Conservation (phyloP, 2,888 invertebrate genomes). For the Augochlorella aurata region DNA sequence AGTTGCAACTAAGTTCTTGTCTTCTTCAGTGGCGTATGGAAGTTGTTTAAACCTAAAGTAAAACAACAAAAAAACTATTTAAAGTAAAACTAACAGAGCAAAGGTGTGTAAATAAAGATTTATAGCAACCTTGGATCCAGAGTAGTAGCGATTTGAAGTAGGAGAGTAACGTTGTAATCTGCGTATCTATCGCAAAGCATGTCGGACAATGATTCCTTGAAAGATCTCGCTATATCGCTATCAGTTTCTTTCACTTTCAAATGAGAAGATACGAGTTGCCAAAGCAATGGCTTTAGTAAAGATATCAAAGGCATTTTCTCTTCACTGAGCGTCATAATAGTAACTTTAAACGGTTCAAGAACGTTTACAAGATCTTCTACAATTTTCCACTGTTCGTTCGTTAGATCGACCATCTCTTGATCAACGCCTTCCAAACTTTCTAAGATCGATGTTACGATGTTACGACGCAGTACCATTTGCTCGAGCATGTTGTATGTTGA, state of each 20-base stretch:
- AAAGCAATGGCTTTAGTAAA: slow-evolving; percentile 82
- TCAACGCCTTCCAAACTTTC: slow-evolving; percentile 78
- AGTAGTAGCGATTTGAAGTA: slow-evolving; percentile 82
- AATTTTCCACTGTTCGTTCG: slow-evolving; percentile 81
- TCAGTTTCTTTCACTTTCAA: slow-evolving; percentile 80
- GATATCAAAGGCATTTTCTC: slow-evolving; percentile 83
- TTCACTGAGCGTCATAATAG: slow-evolving; percentile 82
- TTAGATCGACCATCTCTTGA: slow-evolving; percentile 75
- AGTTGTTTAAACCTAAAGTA: slow-evolving; percentile 81
- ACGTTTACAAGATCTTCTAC: slow-evolving; percentile 81
- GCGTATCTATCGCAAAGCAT: slow-evolving; percentile 80
- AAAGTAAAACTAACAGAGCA: not conserved
- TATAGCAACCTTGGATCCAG: slow-evolving; percentile 81
- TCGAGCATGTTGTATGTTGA: slow-evolving; percentile 82
- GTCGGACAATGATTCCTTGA: slow-evolving; percentile 80
- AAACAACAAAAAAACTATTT: not conserved
- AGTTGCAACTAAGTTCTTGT: slow-evolving; percentile 77
- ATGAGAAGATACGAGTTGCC: slow-evolving; percentile 82
- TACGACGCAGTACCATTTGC: slow-evolving; percentile 78
- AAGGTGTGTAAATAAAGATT: not conserved
- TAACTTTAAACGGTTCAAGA: slow-evolving; percentile 83
- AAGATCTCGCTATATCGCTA: slow-evolving; percentile 75
- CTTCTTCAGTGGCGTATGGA: slow-evolving; percentile 81
- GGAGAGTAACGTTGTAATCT: slow-evolving; percentile 77
- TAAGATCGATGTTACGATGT: slow-evolving; percentile 77